phyloP scores from a whole-genome alignment of 1,140 invertebrate species.

The Pissodes strobi region DNA sequence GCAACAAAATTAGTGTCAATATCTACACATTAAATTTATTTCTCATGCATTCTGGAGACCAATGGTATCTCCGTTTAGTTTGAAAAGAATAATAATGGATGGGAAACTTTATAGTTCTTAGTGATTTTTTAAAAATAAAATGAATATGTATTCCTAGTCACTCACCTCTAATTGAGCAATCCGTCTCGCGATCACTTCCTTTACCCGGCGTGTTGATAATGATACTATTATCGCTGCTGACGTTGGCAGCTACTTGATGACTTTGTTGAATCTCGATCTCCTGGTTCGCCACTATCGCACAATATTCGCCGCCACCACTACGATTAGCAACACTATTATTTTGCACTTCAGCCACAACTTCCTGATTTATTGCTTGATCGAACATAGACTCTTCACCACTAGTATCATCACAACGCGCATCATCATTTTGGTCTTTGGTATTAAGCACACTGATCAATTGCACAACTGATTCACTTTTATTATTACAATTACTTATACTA shows the following conservation, averaged over 20 bases:
- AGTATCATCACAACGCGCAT: constrained; percentile 20
- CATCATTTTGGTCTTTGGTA: constrained; percentile 16
- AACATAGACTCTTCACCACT: constrained; percentile 24
- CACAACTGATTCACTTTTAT: constrained; percentile 19
- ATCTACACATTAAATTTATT: too few species aligned
- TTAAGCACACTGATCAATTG: constrained; percentile 14
- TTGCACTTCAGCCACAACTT: constrained; percentile 21
- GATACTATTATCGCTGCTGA: background rate
- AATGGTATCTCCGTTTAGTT: too few species aligned
- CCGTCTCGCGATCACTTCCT: constrained; percentile 33
- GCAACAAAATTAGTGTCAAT: too few species aligned
- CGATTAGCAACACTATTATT: constrained; percentile 52
- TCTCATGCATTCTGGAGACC: too few species aligned
- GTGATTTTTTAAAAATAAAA: too few species aligned
- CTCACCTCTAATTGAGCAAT: constrained; percentile 42
- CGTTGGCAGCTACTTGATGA: background rate
- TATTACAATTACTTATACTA: constrained; percentile 21
- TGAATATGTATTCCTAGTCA: too few species aligned
- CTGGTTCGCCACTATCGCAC: constrained; percentile 58
- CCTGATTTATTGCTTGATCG: constrained; percentile 6
- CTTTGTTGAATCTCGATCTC: background rate
- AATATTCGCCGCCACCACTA: constrained; percentile 60
- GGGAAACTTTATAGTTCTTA: too few species aligned
- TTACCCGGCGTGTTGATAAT: constrained; percentile 21
- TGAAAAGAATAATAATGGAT: too few species aligned